Percentiles rank a stretch among this genome's conserved stretches.
Evolutionary conservation across 2,797 vertebrate genomes (phyloP).

Genomic region (Furcifer pardalis): DNA sequence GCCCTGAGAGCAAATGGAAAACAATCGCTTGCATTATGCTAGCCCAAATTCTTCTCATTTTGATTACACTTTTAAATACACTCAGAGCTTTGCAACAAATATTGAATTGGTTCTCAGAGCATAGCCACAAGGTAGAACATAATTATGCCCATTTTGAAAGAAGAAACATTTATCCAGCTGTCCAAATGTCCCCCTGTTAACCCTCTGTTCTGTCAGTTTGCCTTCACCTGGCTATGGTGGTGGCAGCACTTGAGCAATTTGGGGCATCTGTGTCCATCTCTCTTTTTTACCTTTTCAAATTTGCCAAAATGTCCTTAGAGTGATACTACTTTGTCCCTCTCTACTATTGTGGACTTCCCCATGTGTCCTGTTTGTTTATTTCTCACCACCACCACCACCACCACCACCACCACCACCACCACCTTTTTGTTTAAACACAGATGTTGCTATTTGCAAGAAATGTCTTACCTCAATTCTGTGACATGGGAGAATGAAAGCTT

Average conservation of each 20-base stretch:
- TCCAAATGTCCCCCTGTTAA: neutral
- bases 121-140: neutral
- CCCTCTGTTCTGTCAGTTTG: neutral
- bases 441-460: neutral
- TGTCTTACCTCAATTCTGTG: neutral
- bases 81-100: neutral
- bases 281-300: neutral
- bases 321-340: neutral
- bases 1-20: neutral
- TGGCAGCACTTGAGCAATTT: neutral
- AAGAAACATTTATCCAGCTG: too few species aligned
- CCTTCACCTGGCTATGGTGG: neutral
- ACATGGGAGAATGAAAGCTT: too few species aligned
- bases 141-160: neutral
- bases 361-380: neutral
- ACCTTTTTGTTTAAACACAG: neutral
- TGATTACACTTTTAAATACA: neutral
- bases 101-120: neutral
- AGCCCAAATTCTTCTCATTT: neutral
- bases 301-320: neutral
- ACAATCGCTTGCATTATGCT: neutral
- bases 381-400: too few species aligned
- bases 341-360: neutral
- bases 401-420: too few species aligned
- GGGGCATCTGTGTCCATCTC: too few species aligned